Base-by-base conservation (phyloP, 2,888 invertebrate genomes). In the Callosobruchus maculatus region DNA sequence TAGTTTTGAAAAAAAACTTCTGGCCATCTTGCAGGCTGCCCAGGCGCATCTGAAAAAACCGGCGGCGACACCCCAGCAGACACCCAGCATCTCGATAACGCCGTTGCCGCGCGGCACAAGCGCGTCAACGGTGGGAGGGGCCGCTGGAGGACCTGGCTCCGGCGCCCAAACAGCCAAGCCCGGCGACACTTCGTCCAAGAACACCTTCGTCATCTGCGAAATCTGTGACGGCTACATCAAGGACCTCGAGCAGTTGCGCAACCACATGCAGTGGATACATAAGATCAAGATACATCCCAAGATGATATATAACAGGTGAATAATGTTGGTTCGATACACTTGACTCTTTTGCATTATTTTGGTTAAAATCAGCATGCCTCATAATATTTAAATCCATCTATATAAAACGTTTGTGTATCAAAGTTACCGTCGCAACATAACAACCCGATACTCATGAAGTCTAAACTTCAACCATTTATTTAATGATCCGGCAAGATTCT, bases 261-360 rank as follows among this genome's bases (percentile, higher is more conserved):
- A 97, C 86, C 98, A 98, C 85, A 97, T 98, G 96, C 97, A 97
- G 85, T 97, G 97, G 95, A 97, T 97, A 86, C 98, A 98, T 87
- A 97, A 97, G 91, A 96, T 97, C 80, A 97, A 97, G 88, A 97
- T 97, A 83, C 97, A 97, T 88, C 96, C 97, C 74, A 97, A 96
- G 89, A 97, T 97, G 97, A 96, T 97, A 81, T 95, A 96, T 88
- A 97, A 96, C 88, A 90, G 76, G 73, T 70, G 21, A n/a, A n/a
- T 5, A 13, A 49, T 49, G n/a, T n/a, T n/a, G n/a, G n/a, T n/a
- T n/a, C n/a, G n/a, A n/a, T n/a, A n/a, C n/a, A 13, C 18, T 49
- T 7, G 49, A 13, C 13, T 18, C 9, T n/a, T n/a, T n/a, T n/a
- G n/a, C n/a, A n/a, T n/a, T n/a, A n/a, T n/a, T n/a, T n/a, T n/a